phyloP scores from a whole-genome alignment of 2,113 vertebrate species.

The Copsychus sechellarum region DNA sequence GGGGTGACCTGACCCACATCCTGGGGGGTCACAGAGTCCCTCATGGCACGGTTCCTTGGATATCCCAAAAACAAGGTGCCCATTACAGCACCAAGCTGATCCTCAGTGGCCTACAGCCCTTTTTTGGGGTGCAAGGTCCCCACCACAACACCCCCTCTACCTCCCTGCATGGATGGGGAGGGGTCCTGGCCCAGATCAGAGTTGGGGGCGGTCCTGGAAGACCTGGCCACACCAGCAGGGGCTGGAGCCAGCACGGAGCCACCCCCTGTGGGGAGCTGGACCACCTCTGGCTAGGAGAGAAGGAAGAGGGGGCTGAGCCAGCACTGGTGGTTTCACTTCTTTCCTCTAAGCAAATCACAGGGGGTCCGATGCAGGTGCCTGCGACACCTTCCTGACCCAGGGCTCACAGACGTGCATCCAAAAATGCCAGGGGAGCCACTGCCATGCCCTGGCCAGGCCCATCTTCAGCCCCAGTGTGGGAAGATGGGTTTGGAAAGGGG shows the following conservation, averaged over 20 bases:
- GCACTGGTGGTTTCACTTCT: neutral
- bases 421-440: fast-evolving
- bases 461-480: neutral
- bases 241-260: fast-evolving
- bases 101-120: no score
- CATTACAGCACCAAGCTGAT: no score
- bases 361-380: fast-evolving
- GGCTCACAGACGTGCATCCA: constrained; percentile 66
- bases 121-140: neutral
- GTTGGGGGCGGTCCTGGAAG: neutral
- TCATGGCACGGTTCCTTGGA: fast-evolving
- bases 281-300: fast-evolving
- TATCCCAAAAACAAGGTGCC: no score
- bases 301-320: neutral
- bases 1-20: neutral
- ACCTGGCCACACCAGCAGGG: fast-evolving
- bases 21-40: fast-evolving
- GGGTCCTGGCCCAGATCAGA: no score
- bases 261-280: no score
- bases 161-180: fast-evolving
- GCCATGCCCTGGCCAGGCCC: neutral
- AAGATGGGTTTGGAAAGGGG: neutral
- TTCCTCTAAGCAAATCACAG: constrained; percentile 18
- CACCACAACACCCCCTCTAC: neutral
- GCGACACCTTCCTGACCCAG: constrained; percentile 46